A percentile compares a stretch with the other conserved stretches of the same genome.
These are phyloP conservation scores for Pelodiscus sinensis DNA, from an alignment of 2,113 vertebrate species.

Conservation along the genomic window DNA sequence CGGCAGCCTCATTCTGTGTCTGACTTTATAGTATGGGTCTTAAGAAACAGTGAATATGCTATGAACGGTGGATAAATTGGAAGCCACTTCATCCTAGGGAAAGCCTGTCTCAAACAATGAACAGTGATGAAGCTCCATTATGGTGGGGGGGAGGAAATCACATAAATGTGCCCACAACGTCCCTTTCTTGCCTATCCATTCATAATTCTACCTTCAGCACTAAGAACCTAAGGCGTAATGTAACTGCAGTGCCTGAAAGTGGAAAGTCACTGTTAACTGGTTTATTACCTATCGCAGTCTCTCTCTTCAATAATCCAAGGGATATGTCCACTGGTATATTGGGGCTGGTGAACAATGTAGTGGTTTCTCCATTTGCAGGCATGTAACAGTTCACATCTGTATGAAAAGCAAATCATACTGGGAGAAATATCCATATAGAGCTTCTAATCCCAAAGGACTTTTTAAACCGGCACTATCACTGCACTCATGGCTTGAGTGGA, in stretches of 20 bases:
- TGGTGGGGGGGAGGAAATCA: neutral
- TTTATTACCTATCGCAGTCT: constrained; percentile 85
- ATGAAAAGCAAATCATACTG: rapidly evolving
- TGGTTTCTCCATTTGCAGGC: constrained; percentile 95
- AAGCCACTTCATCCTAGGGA: neutral
- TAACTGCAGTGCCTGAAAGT: rapidly evolving
- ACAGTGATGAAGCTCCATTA: rapidly evolving
- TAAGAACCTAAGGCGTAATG: rapidly evolving
- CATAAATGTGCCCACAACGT: rapidly evolving
- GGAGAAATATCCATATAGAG: neutral
- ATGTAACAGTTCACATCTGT: constrained; percentile 92
- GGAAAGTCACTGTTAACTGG: rapidly evolving
- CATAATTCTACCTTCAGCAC: rapidly evolving
- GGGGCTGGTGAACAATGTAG: constrained; percentile 88
- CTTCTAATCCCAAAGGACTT: rapidly evolving
- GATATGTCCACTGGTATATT: constrained; percentile 95
- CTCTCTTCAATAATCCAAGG: constrained; percentile 91
- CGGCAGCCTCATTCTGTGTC: rapidly evolving
- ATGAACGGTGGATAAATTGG: rapidly evolving
- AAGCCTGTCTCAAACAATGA: neutral
- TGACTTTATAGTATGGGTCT: neutral
- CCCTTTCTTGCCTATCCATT: rapidly evolving
- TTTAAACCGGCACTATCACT: rapidly evolving
- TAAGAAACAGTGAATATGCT: neutral
- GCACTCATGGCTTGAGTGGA: rapidly evolving